Evolutionary conservation across 1,140 invertebrate genomes (phyloP).

Genomic region (Zaprionus ornatus): DNA sequence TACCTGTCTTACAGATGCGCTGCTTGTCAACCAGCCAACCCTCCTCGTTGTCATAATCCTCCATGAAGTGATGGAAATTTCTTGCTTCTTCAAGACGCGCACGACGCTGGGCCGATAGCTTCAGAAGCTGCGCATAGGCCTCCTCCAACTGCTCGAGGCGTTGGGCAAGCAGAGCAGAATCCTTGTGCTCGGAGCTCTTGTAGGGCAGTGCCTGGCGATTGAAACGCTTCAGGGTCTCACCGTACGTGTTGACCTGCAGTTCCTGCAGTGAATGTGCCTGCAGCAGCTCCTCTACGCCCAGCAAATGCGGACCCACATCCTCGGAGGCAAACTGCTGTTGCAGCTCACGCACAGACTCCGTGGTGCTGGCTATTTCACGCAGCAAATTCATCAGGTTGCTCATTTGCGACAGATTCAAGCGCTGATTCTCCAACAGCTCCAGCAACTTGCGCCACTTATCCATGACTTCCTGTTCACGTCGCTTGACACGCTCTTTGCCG

Average conservation of each 20-base stretch:
- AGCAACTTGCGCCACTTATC: constrained; percentile 94
- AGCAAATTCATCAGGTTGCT: constrained; percentile 93
- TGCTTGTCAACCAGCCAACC: constrained; percentile 97
- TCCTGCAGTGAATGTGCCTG: constrained; percentile 97
- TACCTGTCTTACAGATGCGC: constrained; percentile 93
- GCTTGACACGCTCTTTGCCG: constrained; percentile 91
- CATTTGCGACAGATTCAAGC: constrained; percentile 90
- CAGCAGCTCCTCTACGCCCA: constrained; percentile 96
- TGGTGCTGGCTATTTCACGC: constrained; percentile 96
- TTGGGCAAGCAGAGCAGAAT: constrained; percentile 88
- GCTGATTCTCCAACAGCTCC: constrained; percentile 93
- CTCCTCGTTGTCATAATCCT: constrained; percentile 97
- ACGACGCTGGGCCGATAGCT: constrained; percentile 88
- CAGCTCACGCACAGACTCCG: constrained; percentile 91
- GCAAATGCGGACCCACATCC: constrained; percentile 95
- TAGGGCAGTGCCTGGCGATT: constrained; percentile 88
- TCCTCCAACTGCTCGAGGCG: constrained; percentile 89
- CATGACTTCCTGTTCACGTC: constrained; percentile 94
- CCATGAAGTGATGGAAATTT: constrained; percentile 97
- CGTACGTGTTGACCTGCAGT: constrained; percentile 93
- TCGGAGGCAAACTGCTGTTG: constrained; percentile 92
- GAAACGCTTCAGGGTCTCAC: constrained; percentile 92
- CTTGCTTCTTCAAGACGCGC: constrained; percentile 94
- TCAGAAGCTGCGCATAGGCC: constrained; percentile 89
- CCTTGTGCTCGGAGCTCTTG: constrained; percentile 85